phyloP scores from a whole-genome alignment of 1,140 invertebrate species.

The Lasioglossum albipes region DNA sequence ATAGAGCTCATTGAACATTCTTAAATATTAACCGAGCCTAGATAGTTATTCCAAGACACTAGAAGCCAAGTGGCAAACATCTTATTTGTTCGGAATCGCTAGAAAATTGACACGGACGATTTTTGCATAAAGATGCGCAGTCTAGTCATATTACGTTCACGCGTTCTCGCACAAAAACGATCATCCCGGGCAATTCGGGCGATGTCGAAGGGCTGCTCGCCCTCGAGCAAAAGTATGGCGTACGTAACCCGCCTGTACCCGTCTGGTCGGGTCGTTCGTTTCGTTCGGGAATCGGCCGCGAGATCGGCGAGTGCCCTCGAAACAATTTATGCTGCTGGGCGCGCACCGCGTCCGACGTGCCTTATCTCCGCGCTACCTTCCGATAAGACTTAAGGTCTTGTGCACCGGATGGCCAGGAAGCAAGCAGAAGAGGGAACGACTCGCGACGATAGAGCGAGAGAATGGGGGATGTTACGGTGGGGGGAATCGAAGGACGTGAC shows the following conservation, averaged over 20 bases:
- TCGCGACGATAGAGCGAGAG: not conserved
- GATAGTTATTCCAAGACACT: too few relatives aligned
- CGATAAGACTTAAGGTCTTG: conserved; percentile 68
- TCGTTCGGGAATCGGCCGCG: conserved; percentile 60
- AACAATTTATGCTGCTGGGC: conserved; percentile 74
- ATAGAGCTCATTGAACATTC: too few relatives aligned
- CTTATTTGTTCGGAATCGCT: too few relatives aligned
- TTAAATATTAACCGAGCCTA: too few relatives aligned
- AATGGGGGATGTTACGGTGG: too few relatives aligned
- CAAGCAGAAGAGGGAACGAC: not conserved
- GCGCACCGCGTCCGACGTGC: conserved; percentile 72
- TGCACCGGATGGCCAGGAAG: conserved; percentile 50
- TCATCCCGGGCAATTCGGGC: too few relatives aligned
- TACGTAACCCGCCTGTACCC: not conserved
- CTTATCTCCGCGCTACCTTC: conserved; percentile 69
- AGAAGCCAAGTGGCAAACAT: too few relatives aligned
- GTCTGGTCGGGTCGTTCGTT: conserved; percentile 10
- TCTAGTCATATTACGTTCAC: too few relatives aligned
- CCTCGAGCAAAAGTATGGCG: not conserved
- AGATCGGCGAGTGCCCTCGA: conserved; percentile 69
- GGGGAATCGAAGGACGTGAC: conserved; percentile 70
- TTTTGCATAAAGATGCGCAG: too few relatives aligned
- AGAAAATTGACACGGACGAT: too few relatives aligned
- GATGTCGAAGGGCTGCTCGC: too few relatives aligned
- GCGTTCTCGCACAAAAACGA: not conserved